Evolutionary conservation across 2,113 vertebrate species (phyloP), one percentile per base, ranked within the genome.

Genomic region (Percina caprodes): DNA sequence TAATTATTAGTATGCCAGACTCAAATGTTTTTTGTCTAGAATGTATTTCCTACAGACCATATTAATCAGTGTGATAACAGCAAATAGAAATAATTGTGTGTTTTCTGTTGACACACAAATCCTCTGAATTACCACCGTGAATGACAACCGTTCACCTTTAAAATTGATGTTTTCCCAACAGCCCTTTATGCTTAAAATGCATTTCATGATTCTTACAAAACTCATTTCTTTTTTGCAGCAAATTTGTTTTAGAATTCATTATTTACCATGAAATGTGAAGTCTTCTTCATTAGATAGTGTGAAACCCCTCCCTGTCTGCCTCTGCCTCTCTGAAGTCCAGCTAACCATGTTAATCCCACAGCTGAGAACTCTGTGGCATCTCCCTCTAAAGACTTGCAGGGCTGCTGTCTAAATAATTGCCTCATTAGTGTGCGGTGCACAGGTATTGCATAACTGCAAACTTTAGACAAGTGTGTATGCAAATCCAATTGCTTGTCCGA

Each of bases 261-360:
- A 92, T 95, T 94, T 93, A 86, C 90, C 85, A 92, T 93, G 88
- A 92, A 93, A 94, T 92, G 85, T 92, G 92, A 92, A 89, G 89
- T 92, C 89, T 90, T 90, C 87, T 92, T 93, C 91, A 92, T 93
- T 91, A 94, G 83, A 79, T 79, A 66, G 77, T 92, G 90, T 94
- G 87, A 93, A 94, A 94, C 92, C 85, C 84, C 85, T 82, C 78
- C 75, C 86, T 88, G 86, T 88, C 90, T 92, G 87, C 77, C 81
- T 78, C 71, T 86, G 79, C 80, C 69, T 84, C 88, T 94, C 87
- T 92, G 90, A 92, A 92, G 90, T 92, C 91, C 91, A 70, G 81
- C 85, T 88, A 93, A 89, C 88, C 88, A 90, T 91, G 88, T 89
- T 92, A 92, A 93, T 89, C 83, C 85, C 72, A 69, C 80, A 76